Evolutionary conservation across 2,797 vertebrate species (phyloP).

Genomic region (Lophius americanus): DNA sequence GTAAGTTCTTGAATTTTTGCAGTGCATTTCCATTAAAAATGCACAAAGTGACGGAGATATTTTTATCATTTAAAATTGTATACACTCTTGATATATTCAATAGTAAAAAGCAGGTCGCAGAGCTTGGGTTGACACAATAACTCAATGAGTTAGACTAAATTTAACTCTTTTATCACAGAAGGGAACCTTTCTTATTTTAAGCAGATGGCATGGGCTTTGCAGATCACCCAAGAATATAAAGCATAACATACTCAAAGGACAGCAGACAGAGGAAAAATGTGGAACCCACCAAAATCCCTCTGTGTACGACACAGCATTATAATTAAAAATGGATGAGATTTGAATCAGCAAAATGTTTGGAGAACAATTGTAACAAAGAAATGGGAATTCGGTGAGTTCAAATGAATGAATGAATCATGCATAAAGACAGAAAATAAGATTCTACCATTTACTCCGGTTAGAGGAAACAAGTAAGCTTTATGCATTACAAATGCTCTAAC

Average conservation of each 20-base stretch:
- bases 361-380: conserved; percentile 49
- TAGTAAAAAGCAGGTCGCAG: conserved; percentile 49
- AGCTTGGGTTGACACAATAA: conserved; percentile 56
- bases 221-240: conserved; percentile 47
- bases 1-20: no score
- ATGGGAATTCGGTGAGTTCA: conserved; percentile 33
- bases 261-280: conserved; percentile 54
- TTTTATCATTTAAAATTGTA: conserved; percentile 60
- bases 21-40: conserved; percentile 31
- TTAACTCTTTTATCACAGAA: conserved; percentile 30
- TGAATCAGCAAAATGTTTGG: conserved; percentile 58
- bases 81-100: conserved; percentile 38
- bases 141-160: conserved; percentile 59
- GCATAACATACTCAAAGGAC: conserved; percentile 46
- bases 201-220: conserved; percentile 59
- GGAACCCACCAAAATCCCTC: conserved; percentile 59
- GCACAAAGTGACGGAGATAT: conserved; percentile 24
- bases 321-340: conserved; percentile 58
- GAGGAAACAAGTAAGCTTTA: conserved; percentile 53
- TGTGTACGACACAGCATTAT: conserved; percentile 54
- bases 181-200: conserved; percentile 56
- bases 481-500: conserved; percentile 52
- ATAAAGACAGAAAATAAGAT: conserved; percentile 40
- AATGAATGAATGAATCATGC: conserved; percentile 43
- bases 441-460: conserved; percentile 47